Evolutionary conservation across 1,140 invertebrate species (phyloP).

Genomic region (Drosophila cardini): DNA sequence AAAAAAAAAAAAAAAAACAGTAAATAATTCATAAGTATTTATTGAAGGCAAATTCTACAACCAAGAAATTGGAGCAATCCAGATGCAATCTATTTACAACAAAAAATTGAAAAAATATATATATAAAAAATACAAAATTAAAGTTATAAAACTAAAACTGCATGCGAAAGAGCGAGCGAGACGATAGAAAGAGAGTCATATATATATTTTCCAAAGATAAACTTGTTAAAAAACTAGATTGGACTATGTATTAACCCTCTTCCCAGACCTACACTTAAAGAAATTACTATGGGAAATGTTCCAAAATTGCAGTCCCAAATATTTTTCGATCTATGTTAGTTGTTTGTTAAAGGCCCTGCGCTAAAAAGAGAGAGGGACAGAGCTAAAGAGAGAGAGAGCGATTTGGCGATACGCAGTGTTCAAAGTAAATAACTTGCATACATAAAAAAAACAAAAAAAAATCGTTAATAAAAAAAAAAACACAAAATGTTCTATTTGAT

Average conservation of each 20-base stretch:
- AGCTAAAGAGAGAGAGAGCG: background rate
- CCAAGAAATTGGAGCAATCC: constrained; percentile 39
- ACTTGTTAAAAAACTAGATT: background rate
- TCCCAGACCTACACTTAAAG: background rate
- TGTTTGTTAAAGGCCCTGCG: constrained; percentile 63
- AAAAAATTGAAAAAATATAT: constrained; percentile 18
- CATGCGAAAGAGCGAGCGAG: background rate
- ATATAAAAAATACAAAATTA: constrained; percentile 14
- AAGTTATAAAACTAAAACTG: constrained; percentile 20
- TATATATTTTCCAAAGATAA: constrained; percentile 34
- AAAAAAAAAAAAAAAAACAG: constrained; percentile 2
- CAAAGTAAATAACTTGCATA: constrained; percentile 41
- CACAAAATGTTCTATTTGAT: constrained; percentile 76
- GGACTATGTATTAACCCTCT: too few species aligned
- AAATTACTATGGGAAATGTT: constrained; percentile 13
- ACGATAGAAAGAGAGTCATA: background rate
- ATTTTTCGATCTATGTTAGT: constrained; percentile 76
- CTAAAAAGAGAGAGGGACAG: constrained; percentile 17
- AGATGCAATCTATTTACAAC: constrained; percentile 76
- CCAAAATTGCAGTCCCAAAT: constrained; percentile 52
- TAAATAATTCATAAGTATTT: constrained; percentile 54
- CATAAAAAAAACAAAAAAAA: constrained; percentile 41
- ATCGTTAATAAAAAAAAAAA: constrained; percentile 33
- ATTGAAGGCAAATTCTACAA: constrained; percentile 63
- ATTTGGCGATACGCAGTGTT: constrained; percentile 45